Percentiles rank a stretch among this genome's conserved stretches.
These are phyloP conservation scores for Sterrhoptilus dennistouni DNA, from an alignment of 2,113 vertebrate genomes.

Conservation along the genomic window DNA sequence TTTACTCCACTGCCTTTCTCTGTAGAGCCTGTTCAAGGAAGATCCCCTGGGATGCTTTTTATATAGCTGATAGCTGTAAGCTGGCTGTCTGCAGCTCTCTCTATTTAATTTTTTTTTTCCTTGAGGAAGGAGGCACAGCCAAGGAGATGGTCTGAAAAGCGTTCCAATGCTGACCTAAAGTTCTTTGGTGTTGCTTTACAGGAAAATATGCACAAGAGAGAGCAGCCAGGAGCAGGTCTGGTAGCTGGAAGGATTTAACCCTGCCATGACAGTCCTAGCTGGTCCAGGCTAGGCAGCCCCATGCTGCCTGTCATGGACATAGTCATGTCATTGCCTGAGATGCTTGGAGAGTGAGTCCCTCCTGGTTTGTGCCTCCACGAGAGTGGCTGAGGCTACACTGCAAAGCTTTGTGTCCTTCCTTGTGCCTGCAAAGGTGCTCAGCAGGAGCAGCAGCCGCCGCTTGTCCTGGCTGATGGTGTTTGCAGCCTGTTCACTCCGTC, in stretches of 20 bases:
- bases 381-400: background rate
- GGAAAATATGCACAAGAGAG: background rate
- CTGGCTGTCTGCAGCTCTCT: background rate
- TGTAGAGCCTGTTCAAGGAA: background rate
- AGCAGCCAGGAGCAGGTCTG: background rate
- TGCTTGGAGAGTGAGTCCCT: background rate
- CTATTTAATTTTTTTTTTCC: background rate
- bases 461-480: background rate
- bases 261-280: background rate
- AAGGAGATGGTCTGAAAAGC: background rate
- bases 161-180: background rate
- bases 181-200: background rate
- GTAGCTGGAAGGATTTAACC: background rate
- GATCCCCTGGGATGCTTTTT: background rate
- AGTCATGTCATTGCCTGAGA: background rate
- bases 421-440: background rate
- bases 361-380: background rate
- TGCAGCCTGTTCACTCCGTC: background rate
- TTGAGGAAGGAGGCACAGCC: background rate
- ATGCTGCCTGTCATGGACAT: rapidly evolving
- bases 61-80: background rate
- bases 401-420: background rate
- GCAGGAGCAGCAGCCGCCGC: background rate
- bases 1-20: background rate
- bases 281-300: background rate